A percentile compares a stretch with the other conserved stretches of the same genome.
phyloP scores from a whole-genome alignment of 2,797 vertebrate genomes.

The Carcharodon carcharias region DNA sequence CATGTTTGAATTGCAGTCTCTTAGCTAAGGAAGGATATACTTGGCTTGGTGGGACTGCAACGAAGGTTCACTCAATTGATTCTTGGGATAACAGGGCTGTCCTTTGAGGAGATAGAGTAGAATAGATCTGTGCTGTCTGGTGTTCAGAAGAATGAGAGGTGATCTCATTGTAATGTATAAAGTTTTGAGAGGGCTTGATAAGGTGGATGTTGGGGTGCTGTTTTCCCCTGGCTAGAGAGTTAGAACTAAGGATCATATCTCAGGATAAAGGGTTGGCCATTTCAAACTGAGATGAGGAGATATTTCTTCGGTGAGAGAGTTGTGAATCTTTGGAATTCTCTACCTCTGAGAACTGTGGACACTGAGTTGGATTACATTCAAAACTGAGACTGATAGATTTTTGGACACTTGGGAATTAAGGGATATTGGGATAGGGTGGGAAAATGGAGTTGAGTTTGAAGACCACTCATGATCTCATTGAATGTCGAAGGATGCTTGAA shows the following conservation, averaged over 20 bases:
- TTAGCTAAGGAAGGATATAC: not conserved
- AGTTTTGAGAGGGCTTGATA: not conserved
- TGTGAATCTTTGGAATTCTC: not conserved
- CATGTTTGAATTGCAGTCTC: not conserved
- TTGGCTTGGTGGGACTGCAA: not conserved
- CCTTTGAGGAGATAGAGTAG: not conserved
- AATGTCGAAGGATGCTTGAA: no score
- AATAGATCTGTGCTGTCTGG: not conserved
- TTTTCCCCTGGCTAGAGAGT: not conserved
- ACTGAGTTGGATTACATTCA: no score
- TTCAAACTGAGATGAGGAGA: not conserved
- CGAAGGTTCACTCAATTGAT: not conserved
- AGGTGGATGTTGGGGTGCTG: not conserved
- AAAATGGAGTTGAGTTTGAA: no score
- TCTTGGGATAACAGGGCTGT: not conserved
- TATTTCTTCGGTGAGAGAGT: not conserved
- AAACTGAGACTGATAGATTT: no score
- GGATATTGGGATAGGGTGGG: no score
- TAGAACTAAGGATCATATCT: no score
- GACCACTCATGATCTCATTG: no score
- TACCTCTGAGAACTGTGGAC: not conserved
- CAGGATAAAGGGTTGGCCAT: no score
- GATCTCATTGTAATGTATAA: not conserved
- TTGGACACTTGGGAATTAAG: no score
- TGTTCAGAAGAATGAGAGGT: not conserved